A percentile compares a stretch with the other conserved stretches of the same genome.
Conservation (phyloP, 2,888 invertebrate genomes). For the Agriopis marginaria region DNA sequence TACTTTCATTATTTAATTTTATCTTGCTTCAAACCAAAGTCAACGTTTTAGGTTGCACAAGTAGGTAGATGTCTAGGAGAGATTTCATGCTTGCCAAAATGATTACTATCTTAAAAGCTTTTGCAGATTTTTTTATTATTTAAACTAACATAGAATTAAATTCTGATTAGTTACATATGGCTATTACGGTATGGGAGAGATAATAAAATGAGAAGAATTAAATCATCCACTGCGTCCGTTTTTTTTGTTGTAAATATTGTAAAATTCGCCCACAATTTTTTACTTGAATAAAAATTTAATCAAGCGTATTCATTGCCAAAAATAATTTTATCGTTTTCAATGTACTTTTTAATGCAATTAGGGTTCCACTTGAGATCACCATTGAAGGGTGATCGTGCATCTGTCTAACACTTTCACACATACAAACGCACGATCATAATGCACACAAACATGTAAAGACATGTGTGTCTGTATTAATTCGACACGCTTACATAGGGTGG, state of each 20-base stretch:
- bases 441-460: constrained; percentile 17
- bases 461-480: constrained; percentile 29
- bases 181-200: too few species aligned
- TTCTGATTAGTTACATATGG: not conserved
- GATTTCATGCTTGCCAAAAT: constrained; percentile 23
- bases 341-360: constrained; percentile 56
- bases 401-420: constrained; percentile 53
- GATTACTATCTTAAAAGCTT: constrained; percentile 35
- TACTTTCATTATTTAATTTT: constrained; percentile 11
- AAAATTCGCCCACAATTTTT: constrained; percentile 1
- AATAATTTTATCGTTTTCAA: constrained; percentile 8
- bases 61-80: constrained; percentile 34
- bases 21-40: constrained; percentile 3
- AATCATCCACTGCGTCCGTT: too few species aligned
- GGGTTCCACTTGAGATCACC: constrained; percentile 51
- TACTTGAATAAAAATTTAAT: constrained; percentile 7
- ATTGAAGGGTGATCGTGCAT: constrained; percentile 54
- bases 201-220: too few species aligned
- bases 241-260: not conserved
- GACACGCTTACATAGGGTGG: constrained; percentile 26
- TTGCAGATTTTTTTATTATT: constrained; percentile 4
- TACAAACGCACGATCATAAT: constrained; percentile 8
- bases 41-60: constrained; percentile 1
- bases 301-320: constrained; percentile 5
- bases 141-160: constrained; percentile 7